phyloP scores from a whole-genome alignment of 2,888 invertebrate genomes.

The Himalopsyche tibetana region DNA sequence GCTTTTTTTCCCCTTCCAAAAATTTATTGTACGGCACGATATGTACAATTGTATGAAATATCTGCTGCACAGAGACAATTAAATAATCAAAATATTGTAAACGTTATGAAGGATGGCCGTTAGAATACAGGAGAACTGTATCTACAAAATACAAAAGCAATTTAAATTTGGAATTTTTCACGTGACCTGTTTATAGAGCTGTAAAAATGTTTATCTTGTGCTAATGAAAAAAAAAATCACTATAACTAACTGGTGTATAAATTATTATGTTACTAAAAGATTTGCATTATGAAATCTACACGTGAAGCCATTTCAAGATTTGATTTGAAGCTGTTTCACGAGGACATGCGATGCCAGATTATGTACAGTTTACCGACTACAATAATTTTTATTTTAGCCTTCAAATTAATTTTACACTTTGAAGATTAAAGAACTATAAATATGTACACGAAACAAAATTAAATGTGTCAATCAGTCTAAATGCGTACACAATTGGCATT shows the following conservation, averaged over 20 bases:
- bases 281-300: not conserved
- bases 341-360: not conserved
- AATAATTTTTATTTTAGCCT: not conserved
- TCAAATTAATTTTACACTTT: not conserved
- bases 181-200: not conserved
- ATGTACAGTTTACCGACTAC: conserved; percentile 23
- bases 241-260: conserved; percentile 20
- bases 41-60: too few relatives aligned
- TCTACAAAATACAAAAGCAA: too few relatives aligned
- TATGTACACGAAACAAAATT: conserved; percentile 33
- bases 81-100: too few relatives aligned
- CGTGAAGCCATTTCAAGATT: not conserved
- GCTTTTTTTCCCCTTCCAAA: too few relatives aligned
- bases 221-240: not conserved
- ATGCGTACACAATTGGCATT: conserved; percentile 52
- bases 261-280: conserved; percentile 3
- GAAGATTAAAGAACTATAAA: not conserved
- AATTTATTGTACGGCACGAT: too few relatives aligned
- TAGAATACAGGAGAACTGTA: too few relatives aligned
- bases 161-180: not conserved
- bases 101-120: too few relatives aligned
- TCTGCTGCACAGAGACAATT: too few relatives aligned
- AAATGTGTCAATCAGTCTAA: conserved; percentile 46
- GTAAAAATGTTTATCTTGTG: not conserved
- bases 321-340: too few relatives aligned